These are phyloP conservation scores for Ceramica pisi DNA, from an alignment of 2,888 invertebrate genomes.

Conservation along the genomic window DNA sequence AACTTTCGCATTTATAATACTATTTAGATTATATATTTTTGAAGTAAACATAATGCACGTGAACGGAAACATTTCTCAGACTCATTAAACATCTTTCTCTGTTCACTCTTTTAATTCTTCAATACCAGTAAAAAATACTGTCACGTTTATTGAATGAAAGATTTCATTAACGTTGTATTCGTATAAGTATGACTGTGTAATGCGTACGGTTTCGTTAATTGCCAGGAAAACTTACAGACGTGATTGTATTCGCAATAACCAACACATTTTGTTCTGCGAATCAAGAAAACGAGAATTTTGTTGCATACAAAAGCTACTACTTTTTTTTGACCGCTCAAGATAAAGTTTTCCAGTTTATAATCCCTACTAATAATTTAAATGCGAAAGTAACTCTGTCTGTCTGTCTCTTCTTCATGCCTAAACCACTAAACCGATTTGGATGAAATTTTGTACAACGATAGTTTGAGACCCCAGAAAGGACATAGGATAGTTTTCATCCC, in stretches of 20 bases:
- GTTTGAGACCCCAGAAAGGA: too few relatives aligned
- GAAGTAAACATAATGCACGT: constrained; percentile 7
- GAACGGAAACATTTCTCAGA: constrained; percentile 21
- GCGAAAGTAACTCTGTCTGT: too few relatives aligned
- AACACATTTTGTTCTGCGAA: constrained; percentile 43
- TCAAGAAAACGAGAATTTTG: constrained; percentile 10
- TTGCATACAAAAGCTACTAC: not conserved
- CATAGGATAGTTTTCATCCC: too few relatives aligned
- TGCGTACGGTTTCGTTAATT: constrained; percentile 45
- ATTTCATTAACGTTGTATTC: constrained; percentile 43
- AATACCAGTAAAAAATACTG: constrained; percentile 24
- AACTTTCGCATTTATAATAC: too few relatives aligned
- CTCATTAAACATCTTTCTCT: constrained; percentile 32
- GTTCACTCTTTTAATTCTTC: constrained; percentile 42
- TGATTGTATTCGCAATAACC: constrained; percentile 46
- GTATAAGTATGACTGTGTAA: constrained; percentile 39
- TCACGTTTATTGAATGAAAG: constrained; percentile 54
- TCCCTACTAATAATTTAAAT: too few relatives aligned
- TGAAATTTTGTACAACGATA: too few relatives aligned
- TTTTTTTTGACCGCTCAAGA: too few relatives aligned
- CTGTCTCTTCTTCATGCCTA: too few relatives aligned
- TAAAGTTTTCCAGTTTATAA: too few relatives aligned
- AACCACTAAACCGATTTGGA: too few relatives aligned
- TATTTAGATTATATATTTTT: not conserved
- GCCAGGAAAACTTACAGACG: constrained; percentile 31